Percentiles rank a stretch among this genome's conserved stretches.
Evolutionary conservation across 2,888 invertebrate species (phyloP).

Genomic region (Noctua fimbriata): DNA sequence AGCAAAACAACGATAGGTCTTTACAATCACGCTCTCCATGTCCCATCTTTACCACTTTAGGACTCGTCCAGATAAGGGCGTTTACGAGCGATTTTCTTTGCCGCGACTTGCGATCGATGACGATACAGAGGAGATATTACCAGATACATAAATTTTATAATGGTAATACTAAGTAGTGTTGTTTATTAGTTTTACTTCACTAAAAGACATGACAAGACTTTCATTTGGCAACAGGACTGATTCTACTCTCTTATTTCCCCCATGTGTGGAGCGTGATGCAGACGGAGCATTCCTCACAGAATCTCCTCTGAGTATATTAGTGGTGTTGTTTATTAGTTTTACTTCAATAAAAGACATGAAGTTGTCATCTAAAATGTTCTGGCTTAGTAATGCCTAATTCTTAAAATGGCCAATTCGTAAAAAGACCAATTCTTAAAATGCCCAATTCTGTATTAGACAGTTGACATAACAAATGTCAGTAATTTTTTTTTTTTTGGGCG

Average conservation of each 20-base stretch:
- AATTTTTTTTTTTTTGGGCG: background rate
- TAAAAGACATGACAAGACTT: too few relatives aligned
- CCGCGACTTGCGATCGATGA: background rate
- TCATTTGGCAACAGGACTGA: too few relatives aligned
- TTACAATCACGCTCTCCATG: slow-evolving; percentile 61
- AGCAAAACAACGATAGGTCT: slow-evolving; percentile 71
- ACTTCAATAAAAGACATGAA: too few relatives aligned
- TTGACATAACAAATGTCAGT: background rate
- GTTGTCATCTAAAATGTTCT: background rate
- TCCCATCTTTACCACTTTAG: slow-evolving; percentile 68
- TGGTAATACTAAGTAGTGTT: background rate
- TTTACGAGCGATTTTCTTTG: background rate
- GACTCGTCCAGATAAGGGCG: slow-evolving; percentile 7
- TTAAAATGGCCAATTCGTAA: too few relatives aligned
- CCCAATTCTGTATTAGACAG: too few relatives aligned
- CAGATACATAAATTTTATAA: background rate
- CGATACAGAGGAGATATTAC: background rate
- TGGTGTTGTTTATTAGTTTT: background rate
- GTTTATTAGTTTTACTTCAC: background rate
- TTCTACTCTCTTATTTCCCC: too few relatives aligned
- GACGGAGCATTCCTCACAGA: too few relatives aligned
- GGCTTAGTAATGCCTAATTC: too few relatives aligned
- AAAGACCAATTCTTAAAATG: too few relatives aligned
- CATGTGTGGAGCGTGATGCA: too few relatives aligned
- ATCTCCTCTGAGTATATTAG: too few relatives aligned